These are phyloP conservation scores for Zonotrichia albicollis DNA, from an alignment of 2,797 vertebrate species.

Conservation along the genomic window DNA sequence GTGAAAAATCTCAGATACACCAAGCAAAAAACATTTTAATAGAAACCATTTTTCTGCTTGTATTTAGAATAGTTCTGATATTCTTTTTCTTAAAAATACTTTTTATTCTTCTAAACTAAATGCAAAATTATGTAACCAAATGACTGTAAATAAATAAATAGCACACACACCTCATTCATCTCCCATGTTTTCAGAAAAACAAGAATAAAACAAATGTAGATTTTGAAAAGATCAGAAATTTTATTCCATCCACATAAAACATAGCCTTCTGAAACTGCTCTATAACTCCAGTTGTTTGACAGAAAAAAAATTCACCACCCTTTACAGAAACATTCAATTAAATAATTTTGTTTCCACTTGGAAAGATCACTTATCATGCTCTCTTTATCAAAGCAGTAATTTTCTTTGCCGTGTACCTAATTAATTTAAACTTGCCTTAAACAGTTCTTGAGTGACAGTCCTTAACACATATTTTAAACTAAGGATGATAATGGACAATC, in stretches of 20 bases:
- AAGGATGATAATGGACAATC: background rate
- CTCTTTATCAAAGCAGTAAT: background rate
- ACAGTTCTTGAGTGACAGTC: background rate
- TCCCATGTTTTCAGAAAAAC: background rate
- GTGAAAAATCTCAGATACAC: background rate
- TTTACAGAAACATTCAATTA: conserved; percentile 19
- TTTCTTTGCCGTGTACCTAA: background rate
- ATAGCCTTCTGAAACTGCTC: background rate
- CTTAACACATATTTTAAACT: background rate
- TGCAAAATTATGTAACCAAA: background rate
- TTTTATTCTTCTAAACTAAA: background rate
- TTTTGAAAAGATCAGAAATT: background rate
- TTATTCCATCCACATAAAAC: background rate
- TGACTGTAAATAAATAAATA: background rate
- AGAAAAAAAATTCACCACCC: background rate
- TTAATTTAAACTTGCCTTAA: conserved; percentile 16
- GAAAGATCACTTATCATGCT: background rate
- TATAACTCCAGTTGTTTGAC: background rate
- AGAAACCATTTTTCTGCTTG: background rate
- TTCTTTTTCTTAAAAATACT: background rate
- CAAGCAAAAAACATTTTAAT: background rate
- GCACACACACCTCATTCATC: background rate
- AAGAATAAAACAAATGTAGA: background rate
- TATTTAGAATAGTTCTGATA: background rate
- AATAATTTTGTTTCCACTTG: conserved; percentile 6